Percentiles rank a stretch among this genome's conserved stretches.
Evolutionary conservation across 2,888 invertebrate species (phyloP).

Genomic region (Meandrusa payeni): DNA sequence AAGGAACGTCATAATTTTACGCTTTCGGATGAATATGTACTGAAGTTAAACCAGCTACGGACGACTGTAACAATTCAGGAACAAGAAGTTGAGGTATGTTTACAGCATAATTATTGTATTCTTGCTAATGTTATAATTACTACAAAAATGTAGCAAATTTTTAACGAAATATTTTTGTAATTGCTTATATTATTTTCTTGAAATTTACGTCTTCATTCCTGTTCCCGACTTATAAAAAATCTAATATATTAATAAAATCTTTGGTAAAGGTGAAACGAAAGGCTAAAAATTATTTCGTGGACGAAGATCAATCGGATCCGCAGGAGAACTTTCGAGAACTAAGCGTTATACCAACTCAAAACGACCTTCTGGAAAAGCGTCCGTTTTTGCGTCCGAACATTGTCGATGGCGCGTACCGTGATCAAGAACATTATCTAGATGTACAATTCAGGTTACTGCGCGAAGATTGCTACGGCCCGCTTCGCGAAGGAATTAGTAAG

Average conservation of each 20-base stretch:
- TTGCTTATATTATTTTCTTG: no score
- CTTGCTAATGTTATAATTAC: no score
- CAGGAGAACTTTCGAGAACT: constrained; percentile 58
- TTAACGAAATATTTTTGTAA: not conserved
- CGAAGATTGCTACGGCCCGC: constrained; percentile 89
- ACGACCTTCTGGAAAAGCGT: constrained; percentile 45
- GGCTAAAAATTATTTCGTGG: not conserved
- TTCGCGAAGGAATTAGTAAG: constrained; percentile 82
- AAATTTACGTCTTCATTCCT: no score
- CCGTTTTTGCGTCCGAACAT: constrained; percentile 76
- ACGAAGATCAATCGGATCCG: constrained; percentile 38
- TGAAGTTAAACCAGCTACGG: constrained; percentile 42
- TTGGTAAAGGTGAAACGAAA: constrained; percentile 10
- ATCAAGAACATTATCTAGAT: constrained; percentile 87
- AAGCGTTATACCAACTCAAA: constrained; percentile 48
- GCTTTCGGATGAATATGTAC: constrained; percentile 38
- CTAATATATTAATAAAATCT: not conserved
- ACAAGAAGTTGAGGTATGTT: constrained; percentile 38
- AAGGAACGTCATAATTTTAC: constrained; percentile 42
- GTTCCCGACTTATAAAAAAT: not conserved
- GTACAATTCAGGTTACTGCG: constrained; percentile 88
- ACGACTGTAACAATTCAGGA: constrained; percentile 41
- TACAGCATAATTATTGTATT: not conserved
- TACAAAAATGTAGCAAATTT: no score
- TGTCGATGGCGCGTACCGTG: constrained; percentile 80